These are phyloP conservation scores for Heliconius ethilla DNA, from an alignment of 2,888 invertebrate species.

Conservation along the genomic window DNA sequence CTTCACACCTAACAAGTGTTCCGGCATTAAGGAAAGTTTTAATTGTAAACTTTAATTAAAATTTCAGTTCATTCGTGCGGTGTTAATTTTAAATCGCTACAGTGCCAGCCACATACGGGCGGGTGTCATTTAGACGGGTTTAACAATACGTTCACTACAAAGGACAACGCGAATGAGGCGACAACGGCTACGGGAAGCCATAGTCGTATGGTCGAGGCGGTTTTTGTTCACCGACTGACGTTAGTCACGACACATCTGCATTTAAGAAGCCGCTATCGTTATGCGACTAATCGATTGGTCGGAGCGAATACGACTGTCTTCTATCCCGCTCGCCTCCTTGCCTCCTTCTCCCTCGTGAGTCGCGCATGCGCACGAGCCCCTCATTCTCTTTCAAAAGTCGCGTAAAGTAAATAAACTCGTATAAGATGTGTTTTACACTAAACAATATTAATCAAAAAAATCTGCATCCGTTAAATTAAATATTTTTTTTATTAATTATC, in stretches of 20 bases:
- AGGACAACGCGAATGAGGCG: conserved; percentile 60
- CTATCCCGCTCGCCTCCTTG: conserved; percentile 61
- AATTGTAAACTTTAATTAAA: conserved; percentile 39
- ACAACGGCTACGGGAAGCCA: conserved; percentile 57
- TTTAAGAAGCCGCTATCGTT: conserved; percentile 82
- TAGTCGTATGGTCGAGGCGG: conserved; percentile 66
- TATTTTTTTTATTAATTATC: neutral
- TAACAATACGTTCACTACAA: conserved; percentile 64
- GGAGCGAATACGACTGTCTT: conserved; percentile 75
- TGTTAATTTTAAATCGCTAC: conserved; percentile 45
- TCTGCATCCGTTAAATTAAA: too few species aligned
- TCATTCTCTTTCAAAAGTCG: conserved; percentile 74
- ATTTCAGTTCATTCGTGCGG: conserved; percentile 38
- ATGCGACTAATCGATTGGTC: conserved; percentile 83
- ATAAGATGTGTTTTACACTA: conserved; percentile 69
- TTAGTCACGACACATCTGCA: conserved; percentile 81
- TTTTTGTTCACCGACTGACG: conserved; percentile 78
- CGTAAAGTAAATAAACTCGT: conserved; percentile 79
- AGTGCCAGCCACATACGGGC: conserved; percentile 56
- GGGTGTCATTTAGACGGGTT: conserved; percentile 59
- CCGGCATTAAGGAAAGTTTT: conserved; percentile 42
- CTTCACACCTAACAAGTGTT: conserved; percentile 62
- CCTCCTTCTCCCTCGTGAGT: conserved; percentile 61
- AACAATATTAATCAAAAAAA: conserved; percentile 31
- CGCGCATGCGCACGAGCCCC: conserved; percentile 67